Evolutionary conservation across 53 echinoderm and acorn worm genomes (phyloP).

Genomic region (Paracentrotus lividus): DNA sequence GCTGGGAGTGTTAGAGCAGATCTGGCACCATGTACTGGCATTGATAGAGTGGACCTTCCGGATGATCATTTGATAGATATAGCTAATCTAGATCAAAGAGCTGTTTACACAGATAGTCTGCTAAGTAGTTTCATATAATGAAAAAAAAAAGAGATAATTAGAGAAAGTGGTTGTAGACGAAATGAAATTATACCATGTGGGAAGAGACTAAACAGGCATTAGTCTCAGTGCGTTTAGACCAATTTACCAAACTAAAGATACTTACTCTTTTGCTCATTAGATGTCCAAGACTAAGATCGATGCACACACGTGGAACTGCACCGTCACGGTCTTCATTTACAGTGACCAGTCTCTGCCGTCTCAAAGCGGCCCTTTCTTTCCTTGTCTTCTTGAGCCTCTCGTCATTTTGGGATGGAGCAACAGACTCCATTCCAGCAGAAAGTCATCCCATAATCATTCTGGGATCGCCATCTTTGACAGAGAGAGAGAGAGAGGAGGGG

Average conservation of each 20-base stretch:
- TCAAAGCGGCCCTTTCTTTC: neutral
- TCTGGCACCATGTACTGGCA: no score
- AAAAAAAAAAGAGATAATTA: no score
- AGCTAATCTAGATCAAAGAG: no score
- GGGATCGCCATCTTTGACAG: neutral
- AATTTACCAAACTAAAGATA: neutral
- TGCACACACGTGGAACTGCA: constrained; percentile 30
- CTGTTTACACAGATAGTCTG: no score
- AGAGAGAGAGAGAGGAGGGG: neutral
- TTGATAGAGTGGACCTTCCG: no score
- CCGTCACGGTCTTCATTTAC: no score
- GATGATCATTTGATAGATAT: no score
- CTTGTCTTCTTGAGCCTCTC: constrained; percentile 9
- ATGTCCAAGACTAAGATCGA: constrained; percentile 48
- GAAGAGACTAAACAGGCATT: neutral
- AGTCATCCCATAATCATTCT: neutral
- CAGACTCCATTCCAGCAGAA: neutral
- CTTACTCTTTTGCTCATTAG: constrained; percentile 59
- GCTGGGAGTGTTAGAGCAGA: no score
- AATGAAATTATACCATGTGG: no score
- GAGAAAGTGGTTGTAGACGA: no score
- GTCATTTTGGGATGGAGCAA: neutral
- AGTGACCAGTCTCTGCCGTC: neutral
- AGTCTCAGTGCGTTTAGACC: neutral
- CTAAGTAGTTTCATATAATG: no score